A percentile compares a stretch with the other conserved stretches of the same genome.
Evolutionary conservation across 2,888 invertebrate species (phyloP).

Genomic region (Phalera bucephala): DNA sequence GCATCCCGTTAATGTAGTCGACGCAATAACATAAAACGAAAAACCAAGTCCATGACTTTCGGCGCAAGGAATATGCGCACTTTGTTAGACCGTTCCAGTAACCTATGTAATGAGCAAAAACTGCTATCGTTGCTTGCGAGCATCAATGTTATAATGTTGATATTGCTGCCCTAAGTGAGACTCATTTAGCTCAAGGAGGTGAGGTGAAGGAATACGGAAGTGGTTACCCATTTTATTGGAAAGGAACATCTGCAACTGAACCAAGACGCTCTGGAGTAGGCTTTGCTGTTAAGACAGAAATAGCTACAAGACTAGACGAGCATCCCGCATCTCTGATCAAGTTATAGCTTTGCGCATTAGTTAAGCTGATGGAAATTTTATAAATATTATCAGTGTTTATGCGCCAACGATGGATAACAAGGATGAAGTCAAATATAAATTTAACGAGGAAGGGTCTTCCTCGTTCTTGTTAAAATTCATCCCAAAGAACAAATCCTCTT

Average conservation of each 20-base stretch:
- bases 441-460: no score
- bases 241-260: conserved; percentile 7
- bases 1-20: no score
- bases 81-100: not conserved
- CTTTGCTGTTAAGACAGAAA: conserved; percentile 14
- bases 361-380: not conserved
- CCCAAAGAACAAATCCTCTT: no score
- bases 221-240: conserved; percentile 15
- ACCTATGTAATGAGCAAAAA: conserved; percentile 18
- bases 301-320: conserved; percentile 17
- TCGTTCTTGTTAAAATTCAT: no score
- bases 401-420: conserved; percentile 3
- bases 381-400: conserved; percentile 7
- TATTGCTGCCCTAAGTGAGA: conserved; percentile 12
- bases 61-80: no score
- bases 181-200: conserved; percentile 8
- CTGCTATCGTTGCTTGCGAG: conserved; percentile 13
- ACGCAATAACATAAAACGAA: no score
- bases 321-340: conserved; percentile 10
- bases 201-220: conserved; percentile 11
- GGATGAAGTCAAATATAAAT: no score
- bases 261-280: conserved; percentile 12
- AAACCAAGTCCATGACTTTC: no score
- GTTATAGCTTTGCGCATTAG: no score
- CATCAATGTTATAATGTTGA: conserved; percentile 9